Conservation (phyloP, 2,113 vertebrate genomes). For the Rhynchomys soricoides region DNA sequence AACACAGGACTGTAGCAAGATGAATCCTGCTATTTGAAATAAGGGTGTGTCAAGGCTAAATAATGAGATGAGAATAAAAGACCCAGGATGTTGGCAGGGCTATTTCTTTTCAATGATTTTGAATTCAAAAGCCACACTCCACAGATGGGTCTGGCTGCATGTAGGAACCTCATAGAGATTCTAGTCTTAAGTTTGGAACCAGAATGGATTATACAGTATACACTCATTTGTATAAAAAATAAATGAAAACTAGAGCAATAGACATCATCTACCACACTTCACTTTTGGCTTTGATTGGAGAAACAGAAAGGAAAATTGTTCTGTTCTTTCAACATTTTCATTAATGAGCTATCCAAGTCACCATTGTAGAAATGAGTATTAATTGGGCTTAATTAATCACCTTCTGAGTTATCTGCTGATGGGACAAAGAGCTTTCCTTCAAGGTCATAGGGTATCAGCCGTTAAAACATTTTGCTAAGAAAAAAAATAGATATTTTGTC, state of each 20-base stretch:
- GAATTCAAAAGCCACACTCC: neutral
- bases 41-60: neutral
- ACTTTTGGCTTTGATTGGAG: neutral
- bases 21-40: neutral
- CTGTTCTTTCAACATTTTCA: neutral
- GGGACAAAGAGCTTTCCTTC: neutral
- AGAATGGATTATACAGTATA: too few relatives aligned
- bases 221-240: neutral
- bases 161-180: neutral
- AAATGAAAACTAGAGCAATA: neutral
- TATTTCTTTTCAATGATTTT: neutral
- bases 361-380: conserved; percentile 23
- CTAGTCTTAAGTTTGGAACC: neutral
- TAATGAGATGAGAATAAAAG: neutral
- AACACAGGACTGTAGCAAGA: neutral
- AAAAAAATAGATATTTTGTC: conserved; percentile 32
- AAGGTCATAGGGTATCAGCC: conserved; percentile 20
- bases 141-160: too few relatives aligned
- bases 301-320: neutral
- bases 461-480: conserved; percentile 35
- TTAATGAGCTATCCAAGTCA: neutral
- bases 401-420: neutral
- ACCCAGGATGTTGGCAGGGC: too few relatives aligned
- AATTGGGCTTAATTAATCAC: conserved; percentile 29
- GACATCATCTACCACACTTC: neutral